phyloP scores from a whole-genome alignment of 1,140 invertebrate genomes.

The Drosophila pallidifrons region DNA sequence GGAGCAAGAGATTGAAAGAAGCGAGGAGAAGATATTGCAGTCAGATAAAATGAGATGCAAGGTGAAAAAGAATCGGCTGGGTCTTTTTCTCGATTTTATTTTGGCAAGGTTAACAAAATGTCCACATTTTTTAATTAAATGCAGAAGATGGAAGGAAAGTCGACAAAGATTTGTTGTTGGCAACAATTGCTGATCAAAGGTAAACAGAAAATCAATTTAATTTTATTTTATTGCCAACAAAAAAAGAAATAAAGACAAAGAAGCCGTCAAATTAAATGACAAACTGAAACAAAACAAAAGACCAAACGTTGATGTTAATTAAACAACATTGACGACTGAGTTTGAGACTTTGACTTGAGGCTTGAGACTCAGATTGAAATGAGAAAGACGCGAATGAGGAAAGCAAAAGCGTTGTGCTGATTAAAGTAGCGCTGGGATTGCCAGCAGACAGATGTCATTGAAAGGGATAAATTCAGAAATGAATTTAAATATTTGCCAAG shows the following conservation, averaged over 20 bases:
- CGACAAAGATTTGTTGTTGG: slow-evolving; percentile 27
- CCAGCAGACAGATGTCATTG: slow-evolving; percentile 36
- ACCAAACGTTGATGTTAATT: slow-evolving; percentile 61
- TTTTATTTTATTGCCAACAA: slow-evolving; percentile 42
- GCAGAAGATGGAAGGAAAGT: slow-evolving; percentile 31
- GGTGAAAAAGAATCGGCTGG: background rate
- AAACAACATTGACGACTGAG: slow-evolving; percentile 55
- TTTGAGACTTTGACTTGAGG: slow-evolving; percentile 18
- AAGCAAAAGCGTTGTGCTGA: background rate
- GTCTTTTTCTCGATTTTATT: slow-evolving; percentile 29
- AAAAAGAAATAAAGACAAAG: slow-evolving; percentile 32
- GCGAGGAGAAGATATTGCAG: background rate
- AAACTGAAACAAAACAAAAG: slow-evolving; percentile 40
- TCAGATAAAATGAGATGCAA: slow-evolving; percentile 38
- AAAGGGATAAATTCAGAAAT: slow-evolving; percentile 64
- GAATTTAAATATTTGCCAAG: slow-evolving; percentile 73
- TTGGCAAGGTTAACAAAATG: slow-evolving; percentile 49
- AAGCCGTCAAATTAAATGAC: slow-evolving; percentile 58
- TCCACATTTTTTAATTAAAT: slow-evolving; percentile 65
- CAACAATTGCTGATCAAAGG: slow-evolving; percentile 62
- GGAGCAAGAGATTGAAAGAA: slow-evolving; percentile 12
- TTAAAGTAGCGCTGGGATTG: slow-evolving; percentile 17
- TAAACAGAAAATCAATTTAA: slow-evolving; percentile 71
- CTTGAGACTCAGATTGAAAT: slow-evolving; percentile 14
- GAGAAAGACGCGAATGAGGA: slow-evolving; percentile 18